These are phyloP conservation scores for Phragmatobia fuliginosa DNA, from an alignment of 2,888 invertebrate genomes.

Conservation along the genomic window DNA sequence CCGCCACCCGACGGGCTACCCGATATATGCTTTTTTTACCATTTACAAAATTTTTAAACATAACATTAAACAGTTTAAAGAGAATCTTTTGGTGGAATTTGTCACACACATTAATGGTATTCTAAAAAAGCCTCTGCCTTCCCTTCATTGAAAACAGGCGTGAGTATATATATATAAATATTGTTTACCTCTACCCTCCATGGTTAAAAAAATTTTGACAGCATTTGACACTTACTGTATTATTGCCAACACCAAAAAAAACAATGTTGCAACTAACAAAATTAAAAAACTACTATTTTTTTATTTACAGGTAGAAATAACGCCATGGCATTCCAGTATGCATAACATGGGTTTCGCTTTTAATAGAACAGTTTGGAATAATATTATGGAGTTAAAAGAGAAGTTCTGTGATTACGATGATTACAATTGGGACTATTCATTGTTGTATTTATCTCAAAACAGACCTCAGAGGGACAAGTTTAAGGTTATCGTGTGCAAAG, in stretches of 20 bases:
- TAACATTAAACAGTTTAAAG: too few species aligned
- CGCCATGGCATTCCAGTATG: slow-evolving; percentile 98
- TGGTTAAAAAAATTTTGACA: slow-evolving; percentile 9
- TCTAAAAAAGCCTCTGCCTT: neutral
- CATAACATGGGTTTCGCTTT: slow-evolving; percentile 99
- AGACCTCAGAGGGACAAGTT: slow-evolving; percentile 90
- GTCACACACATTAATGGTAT: too few species aligned
- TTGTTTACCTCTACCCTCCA: neutral
- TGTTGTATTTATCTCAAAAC: slow-evolving; percentile 96
- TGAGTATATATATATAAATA: neutral
- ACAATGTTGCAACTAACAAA: neutral
- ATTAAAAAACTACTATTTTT: slow-evolving; percentile 1
- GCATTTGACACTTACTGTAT: slow-evolving; percentile 21
- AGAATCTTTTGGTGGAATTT: too few species aligned
- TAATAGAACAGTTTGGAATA: slow-evolving; percentile 94
- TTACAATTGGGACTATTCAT: slow-evolving; percentile 99
- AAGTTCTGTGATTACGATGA: slow-evolving; percentile 99
- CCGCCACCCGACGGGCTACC: too few species aligned
- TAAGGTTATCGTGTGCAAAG: slow-evolving; percentile 95
- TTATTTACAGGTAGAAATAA: slow-evolving; percentile 92
- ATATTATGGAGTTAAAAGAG: slow-evolving; percentile 92
- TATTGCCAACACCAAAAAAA: slow-evolving; percentile 1
- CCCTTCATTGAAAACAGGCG: neutral
- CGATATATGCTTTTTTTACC: too few species aligned
- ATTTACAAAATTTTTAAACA: too few species aligned